Base-by-base conservation (phyloP, 1,140 invertebrate species). In the Cydia strobilella region DNA sequence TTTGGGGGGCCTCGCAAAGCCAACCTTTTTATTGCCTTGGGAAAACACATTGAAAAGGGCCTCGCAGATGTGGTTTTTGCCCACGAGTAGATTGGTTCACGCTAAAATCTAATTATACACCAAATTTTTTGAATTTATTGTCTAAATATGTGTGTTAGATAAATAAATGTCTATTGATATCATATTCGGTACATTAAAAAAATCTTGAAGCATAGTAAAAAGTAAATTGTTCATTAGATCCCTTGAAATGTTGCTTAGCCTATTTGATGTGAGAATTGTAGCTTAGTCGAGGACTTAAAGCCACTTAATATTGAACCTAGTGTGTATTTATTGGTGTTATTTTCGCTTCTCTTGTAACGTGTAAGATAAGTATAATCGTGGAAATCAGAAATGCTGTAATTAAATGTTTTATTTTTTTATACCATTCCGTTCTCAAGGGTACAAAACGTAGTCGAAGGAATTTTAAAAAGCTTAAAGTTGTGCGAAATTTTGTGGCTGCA, bases 391-490 rank as follows among this genome's bases (percentile, higher is more conserved):
- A 59, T 23, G 54, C 18, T 59, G 20, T 23, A 23, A 59, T 20
- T 23, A 59, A 59, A 59, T 23, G 23, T 59, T 59, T 23, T 59
- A 23, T 59, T 23, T 59, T 59, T 59, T 59, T 59, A 18, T 59
- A 59, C 54, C 54, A 59, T 7, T 59, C 51, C 51, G 51, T 45
- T 45, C 13, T 39, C 15, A 66, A 74, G 73, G 77, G 77, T 77
- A 75, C 75, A 74, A 45, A 73, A 63, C 69, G 7, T 51, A 51
- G n/a, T 6, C 4, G 6, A 51, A 51, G 15, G 48, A 51, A 51
- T 18, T n/a, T 18, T n/a, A 51, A 51, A 51, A 45, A 10, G 42
- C 42, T 15, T 45, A 45, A 12, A 42, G 42, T 45, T 45, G 42
- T 45, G 42, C 3, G 42, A 45, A 15, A 45, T 45, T 0, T 45